Evolutionary conservation across 1,140 invertebrate genomes (phyloP).

Genomic region (Hypothenemus hampei): DNA sequence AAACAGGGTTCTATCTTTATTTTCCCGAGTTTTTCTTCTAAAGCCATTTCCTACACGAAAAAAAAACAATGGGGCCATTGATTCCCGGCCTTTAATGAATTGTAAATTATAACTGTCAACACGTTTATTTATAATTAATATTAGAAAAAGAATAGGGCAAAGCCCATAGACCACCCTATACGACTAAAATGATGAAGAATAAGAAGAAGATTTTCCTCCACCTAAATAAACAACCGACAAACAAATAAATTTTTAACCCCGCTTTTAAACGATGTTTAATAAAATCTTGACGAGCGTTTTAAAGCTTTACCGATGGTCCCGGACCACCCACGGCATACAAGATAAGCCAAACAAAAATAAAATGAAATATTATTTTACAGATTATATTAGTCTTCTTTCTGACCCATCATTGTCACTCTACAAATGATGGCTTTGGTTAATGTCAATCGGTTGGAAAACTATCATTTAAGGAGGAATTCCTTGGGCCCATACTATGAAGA

Average conservation of each 20-base stretch:
- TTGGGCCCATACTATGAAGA: too few relatives aligned
- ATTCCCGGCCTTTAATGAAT: too few relatives aligned
- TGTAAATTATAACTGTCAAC: too few relatives aligned
- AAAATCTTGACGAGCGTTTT: conserved; percentile 24
- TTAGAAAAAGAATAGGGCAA: too few relatives aligned
- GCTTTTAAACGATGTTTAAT: conserved; percentile 24
- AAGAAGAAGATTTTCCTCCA: conserved; percentile 12
- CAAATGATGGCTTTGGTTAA: too few relatives aligned
- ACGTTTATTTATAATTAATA: too few relatives aligned
- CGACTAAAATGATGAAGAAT: too few relatives aligned
- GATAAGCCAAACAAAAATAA: conserved; percentile 27
- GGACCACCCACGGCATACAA: conserved; percentile 22
- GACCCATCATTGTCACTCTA: too few relatives aligned
- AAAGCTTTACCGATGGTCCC: conserved; percentile 15
- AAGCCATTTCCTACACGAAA: too few relatives aligned
- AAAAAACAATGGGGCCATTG: too few relatives aligned
- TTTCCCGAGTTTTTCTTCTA: not conserved
- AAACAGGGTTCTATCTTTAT: not conserved
- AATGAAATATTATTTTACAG: conserved; percentile 27
- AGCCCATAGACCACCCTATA: conserved; percentile 16
- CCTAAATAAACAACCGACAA: conserved; percentile 19
- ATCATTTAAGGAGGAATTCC: too few relatives aligned
- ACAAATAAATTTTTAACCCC: conserved; percentile 23
- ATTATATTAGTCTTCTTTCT: conserved; percentile 20
- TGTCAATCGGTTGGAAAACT: too few relatives aligned